Evolutionary conservation across 1,140 invertebrate species (phyloP).

Genomic region (Papilio helenus): DNA sequence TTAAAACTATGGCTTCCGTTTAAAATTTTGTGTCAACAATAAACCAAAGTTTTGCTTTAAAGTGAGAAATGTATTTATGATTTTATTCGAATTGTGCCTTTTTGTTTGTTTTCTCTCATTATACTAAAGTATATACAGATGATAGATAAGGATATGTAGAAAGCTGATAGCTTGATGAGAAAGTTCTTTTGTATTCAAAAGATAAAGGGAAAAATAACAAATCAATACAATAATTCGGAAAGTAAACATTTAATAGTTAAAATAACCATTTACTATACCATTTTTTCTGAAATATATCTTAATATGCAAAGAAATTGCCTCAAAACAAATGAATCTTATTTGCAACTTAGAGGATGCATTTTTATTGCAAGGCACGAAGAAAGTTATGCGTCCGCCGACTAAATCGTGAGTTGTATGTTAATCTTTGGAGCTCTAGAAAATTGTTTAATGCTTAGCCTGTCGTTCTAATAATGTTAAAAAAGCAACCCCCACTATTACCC

Average conservation of each 20-base stretch:
- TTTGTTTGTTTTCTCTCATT: background rate
- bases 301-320: background rate
- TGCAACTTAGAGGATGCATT: background rate
- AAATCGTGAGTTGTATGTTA: background rate
- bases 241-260: background rate
- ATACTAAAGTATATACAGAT: background rate
- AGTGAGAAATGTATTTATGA: no score
- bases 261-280: background rate
- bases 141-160: background rate
- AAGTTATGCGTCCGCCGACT: conserved; percentile 30
- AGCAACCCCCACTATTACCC: no score
- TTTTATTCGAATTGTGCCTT: background rate
- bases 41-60: background rate
- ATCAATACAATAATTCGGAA: background rate
- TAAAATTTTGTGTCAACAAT: background rate
- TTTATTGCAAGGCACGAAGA: conserved; percentile 30
- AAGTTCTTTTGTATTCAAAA: background rate
- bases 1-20: background rate
- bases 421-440: conserved; percentile 1
- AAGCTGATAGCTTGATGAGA: background rate
- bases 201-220: background rate
- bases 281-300: conserved; percentile 10
- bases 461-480: no score
- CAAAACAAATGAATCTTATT: background rate
- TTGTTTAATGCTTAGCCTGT: background rate